These are phyloP conservation scores for Euspilapteryx auroguttella DNA, from an alignment of 2,888 invertebrate species.

Conservation along the genomic window DNA sequence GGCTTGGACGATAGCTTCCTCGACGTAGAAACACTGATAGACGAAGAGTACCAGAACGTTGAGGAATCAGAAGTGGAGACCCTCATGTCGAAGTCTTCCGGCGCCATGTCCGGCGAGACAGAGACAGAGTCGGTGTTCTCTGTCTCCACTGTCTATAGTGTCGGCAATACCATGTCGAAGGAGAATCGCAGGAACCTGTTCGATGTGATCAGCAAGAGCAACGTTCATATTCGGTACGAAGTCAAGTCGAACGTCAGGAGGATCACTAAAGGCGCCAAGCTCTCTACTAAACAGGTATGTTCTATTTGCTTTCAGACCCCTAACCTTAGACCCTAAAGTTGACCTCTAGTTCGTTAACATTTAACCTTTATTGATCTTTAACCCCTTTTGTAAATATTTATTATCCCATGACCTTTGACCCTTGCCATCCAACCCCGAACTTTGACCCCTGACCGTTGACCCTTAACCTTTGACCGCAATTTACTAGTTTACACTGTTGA, in stretches of 20 bases:
- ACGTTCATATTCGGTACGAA: conserved; percentile 36
- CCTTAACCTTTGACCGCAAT: background rate
- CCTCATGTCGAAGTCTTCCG: conserved; percentile 14
- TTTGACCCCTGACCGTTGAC: background rate
- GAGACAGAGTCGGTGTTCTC: conserved; percentile 47
- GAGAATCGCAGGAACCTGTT: conserved; percentile 45
- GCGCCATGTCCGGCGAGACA: conserved; percentile 24
- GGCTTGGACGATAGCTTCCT: conserved; percentile 31
- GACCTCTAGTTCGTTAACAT: too few species aligned
- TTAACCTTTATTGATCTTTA: too few species aligned
- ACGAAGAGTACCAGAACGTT: conserved; percentile 49
- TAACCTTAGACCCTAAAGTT: too few species aligned
- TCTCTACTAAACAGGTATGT: conserved; percentile 48
- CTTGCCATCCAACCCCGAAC: background rate
- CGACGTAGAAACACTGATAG: conserved; percentile 41
- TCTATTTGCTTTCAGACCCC: background rate
- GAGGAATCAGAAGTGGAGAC: conserved; percentile 37
- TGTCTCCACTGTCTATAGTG: conserved; percentile 40
- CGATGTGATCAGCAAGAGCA: conserved; percentile 41
- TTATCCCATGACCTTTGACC: background rate
- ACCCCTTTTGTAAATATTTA: background rate
- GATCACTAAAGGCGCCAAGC: conserved; percentile 46
- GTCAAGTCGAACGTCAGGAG: conserved; percentile 41
- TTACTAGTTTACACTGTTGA: too few species aligned
- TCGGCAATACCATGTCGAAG: conserved; percentile 28